phyloP scores from a whole-genome alignment of 2,113 vertebrate species.

The Carassius gibelio region DNA sequence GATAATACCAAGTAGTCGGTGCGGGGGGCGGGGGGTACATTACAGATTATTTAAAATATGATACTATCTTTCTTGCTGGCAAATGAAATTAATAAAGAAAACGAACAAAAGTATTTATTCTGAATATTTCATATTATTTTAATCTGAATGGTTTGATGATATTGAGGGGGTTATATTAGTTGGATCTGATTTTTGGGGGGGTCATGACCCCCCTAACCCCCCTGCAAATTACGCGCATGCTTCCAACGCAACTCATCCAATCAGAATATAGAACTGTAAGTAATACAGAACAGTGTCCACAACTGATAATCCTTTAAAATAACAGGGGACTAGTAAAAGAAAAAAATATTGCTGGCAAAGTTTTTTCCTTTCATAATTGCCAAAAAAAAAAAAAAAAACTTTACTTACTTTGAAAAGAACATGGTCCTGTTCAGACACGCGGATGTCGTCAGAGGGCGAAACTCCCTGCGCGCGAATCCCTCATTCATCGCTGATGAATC shows the following conservation, averaged over 20 bases:
- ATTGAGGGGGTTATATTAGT: no score
- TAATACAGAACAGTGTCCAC: not conserved
- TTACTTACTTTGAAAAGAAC: slow-evolving; percentile 37
- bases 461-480: slow-evolving; percentile 67
- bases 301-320: not conserved
- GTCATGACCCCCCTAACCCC: no score
- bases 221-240: no score
- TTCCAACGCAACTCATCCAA: not conserved
- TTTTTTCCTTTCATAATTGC: not conserved
- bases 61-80: no score
- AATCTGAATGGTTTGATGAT: no score
- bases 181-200: no score
- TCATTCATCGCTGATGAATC: slow-evolving; percentile 8
- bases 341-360: not conserved
- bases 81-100: no score
- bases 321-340: not conserved
- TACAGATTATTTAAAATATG: no score
- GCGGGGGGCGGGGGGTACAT: no score
- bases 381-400: not conserved
- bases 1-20: no score
- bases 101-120: no score
- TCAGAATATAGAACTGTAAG: not conserved
- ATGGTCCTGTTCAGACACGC: slow-evolving; percentile 51
- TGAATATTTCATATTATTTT: no score
- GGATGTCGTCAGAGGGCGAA: slow-evolving; percentile 30